Base-by-base conservation (phyloP, 2,797 vertebrate genomes). In the Ciconia nigra region DNA sequence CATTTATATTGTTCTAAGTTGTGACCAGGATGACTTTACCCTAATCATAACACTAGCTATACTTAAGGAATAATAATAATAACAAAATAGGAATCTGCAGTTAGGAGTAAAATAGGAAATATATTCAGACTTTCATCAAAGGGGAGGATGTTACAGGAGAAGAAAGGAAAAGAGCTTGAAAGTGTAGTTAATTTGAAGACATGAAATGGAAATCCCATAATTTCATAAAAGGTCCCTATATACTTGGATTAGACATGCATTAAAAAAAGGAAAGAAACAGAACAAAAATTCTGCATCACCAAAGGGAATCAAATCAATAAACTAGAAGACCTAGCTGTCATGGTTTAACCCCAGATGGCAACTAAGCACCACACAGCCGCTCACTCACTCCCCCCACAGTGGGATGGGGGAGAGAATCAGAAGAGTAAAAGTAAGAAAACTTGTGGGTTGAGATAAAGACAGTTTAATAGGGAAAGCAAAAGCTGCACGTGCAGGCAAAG, bases 401-500 rank as follows among this genome's bases (percentile, higher is more conserved):
- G 12, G 26, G 29, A 57, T 7, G 9, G 4, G 16, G 22, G 11
- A 39, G 11, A 58, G 7, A 52, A 86, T 12, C 1, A 1, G 25
- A 26, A 76, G 9, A 2, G 20, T 49, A 41, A 49, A 47, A 41
- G 24, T 24, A 4, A 39, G 19, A 39, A 65, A 41, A 74, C 15
- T 41, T 10, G 1, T 49, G 35, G 9, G 8, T 13, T 74, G 25
- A 57, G 29, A 42, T 35, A 41, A 74, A 66, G 61, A 29, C 25
- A 57, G 24, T 24, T 47, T 28, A 49, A 57, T 4, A 49, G 5
- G 9, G 2, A 24, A 39, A 39, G 17, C 11, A 24, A 57, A 41
- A 84, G 29, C 25, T 1, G 0, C 0, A 0, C 8, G 6, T 0
- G 0, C 35, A 57, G 65, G 8, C 11, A 57, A 25, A 84, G 8